Conservation (phyloP, 2,888 invertebrate genomes). For the Sinhomidia bicolor region DNA sequence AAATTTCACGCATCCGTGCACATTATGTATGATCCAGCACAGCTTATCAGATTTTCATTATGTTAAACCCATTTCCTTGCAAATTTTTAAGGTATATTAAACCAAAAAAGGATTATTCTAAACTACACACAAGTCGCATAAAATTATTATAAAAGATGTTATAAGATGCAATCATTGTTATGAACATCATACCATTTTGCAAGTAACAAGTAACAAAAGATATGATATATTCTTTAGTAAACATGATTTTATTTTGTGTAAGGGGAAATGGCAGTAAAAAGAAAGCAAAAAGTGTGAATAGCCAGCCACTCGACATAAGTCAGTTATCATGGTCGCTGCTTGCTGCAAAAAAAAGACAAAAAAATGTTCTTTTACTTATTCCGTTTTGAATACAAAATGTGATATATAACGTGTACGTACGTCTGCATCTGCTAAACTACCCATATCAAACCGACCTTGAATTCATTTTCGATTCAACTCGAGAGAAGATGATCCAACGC, state of each 20-base stretch:
- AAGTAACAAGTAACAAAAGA: background rate
- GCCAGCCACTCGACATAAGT: background rate
- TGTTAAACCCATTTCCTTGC: background rate
- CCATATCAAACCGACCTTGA: slow-evolving; percentile 55
- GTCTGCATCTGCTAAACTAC: background rate
- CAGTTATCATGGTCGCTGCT: background rate
- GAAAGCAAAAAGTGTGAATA: background rate
- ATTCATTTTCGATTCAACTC: slow-evolving; percentile 63
- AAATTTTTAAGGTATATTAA: background rate
- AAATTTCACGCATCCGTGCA: slow-evolving; percentile 48
- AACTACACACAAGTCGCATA: too few species aligned
- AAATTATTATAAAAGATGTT: too few species aligned
- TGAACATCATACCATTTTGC: background rate
- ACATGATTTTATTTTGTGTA: background rate
- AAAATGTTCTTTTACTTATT: slow-evolving; percentile 39
- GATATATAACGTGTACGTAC: too few species aligned
- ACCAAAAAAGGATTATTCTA: too few species aligned
- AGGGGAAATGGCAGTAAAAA: background rate
- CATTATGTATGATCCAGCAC: background rate
- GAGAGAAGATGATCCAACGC: slow-evolving; percentile 25
- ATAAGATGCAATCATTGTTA: too few species aligned
- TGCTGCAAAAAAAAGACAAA: background rate
- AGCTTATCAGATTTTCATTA: slow-evolving; percentile 30
- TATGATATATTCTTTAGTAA: background rate
- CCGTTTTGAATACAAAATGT: background rate